Evolutionary conservation across 1,140 invertebrate species (phyloP).

Genomic region (Ceratosolen solmsi): DNA sequence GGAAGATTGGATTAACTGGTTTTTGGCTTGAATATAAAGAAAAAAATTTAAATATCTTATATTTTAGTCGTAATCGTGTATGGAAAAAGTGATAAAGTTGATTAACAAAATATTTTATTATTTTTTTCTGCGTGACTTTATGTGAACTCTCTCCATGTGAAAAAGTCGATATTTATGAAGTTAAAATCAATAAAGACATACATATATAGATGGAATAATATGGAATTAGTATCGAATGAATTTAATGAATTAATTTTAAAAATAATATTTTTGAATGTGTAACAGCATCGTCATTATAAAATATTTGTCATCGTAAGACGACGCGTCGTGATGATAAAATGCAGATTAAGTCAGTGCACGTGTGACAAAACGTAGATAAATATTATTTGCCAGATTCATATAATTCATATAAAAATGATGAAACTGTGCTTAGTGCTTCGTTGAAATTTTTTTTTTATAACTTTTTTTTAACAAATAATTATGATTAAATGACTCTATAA

Average conservation of each 20-base stretch:
- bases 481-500: neutral
- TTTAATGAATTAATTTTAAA: neutral
- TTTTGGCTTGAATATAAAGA: neutral
- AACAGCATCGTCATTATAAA: neutral
- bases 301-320: neutral
- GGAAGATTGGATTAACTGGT: neutral
- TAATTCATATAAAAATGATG: too few species aligned
- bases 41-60: neutral
- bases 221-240: too few species aligned
- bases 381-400: neutral
- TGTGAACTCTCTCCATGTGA: neutral
- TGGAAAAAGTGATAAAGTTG: neutral
- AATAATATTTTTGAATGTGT: neutral
- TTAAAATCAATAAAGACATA: neutral
- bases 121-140: neutral
- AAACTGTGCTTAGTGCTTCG: neutral
- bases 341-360: neutral
- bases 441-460: neutral
- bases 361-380: constrained; percentile 14
- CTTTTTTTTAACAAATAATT: neutral
- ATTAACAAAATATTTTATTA: neutral
- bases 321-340: constrained; percentile 2
- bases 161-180: neutral
- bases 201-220: too few species aligned
- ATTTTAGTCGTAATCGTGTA: neutral